phyloP scores from a whole-genome alignment of 2,113 vertebrate species.

The Seriola quinqueradiata region DNA sequence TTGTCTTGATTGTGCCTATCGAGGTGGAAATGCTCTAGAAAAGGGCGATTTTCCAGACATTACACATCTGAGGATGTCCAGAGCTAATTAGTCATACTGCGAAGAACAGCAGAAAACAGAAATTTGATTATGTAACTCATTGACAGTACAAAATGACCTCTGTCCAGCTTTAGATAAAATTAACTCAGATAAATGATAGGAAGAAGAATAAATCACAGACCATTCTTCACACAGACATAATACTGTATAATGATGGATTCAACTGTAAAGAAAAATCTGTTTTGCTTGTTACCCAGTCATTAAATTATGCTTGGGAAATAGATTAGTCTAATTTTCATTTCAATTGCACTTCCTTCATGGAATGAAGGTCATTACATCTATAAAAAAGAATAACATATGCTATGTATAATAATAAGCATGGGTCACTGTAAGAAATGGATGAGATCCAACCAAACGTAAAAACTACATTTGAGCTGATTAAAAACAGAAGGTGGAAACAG shows the following conservation, averaged over 20 bases:
- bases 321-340: constrained; percentile 52
- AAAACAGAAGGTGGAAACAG: too few species aligned
- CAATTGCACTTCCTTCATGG: constrained; percentile 1
- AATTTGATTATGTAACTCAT: constrained; percentile 63
- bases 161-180: constrained; percentile 60
- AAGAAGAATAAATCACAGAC: constrained; percentile 38
- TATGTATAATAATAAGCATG: neutral
- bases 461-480: neutral
- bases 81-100: constrained; percentile 56
- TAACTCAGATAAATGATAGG: constrained; percentile 56
- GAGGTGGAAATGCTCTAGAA: constrained; percentile 30
- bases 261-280: constrained; percentile 45
- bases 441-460: neutral
- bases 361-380: constrained; percentile 6
- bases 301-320: constrained; percentile 38
- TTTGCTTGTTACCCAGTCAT: constrained; percentile 42
- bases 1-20: constrained; percentile 42
- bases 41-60: constrained; percentile 39
- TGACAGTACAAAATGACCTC: constrained; percentile 61
- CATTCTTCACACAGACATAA: constrained; percentile 54
- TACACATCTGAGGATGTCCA: constrained; percentile 45
- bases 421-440: neutral
- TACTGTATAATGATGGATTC: constrained; percentile 50
- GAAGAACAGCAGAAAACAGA: constrained; percentile 57
- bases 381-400: constrained; percentile 1